These are phyloP conservation scores for Gymnothorax reevesii DNA, from an alignment of 2,797 vertebrate genomes.

Conservation along the genomic window DNA sequence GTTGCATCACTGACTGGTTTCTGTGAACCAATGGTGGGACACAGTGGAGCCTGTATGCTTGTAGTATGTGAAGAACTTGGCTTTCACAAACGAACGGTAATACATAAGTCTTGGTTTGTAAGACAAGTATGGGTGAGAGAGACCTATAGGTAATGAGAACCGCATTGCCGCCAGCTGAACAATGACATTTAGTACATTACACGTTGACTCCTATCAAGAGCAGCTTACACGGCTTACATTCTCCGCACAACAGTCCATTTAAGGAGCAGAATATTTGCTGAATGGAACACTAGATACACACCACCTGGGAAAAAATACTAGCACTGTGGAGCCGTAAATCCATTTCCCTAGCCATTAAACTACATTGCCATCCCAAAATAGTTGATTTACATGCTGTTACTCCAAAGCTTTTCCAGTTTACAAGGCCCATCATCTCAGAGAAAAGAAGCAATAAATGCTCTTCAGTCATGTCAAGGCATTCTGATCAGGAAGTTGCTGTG, in stretches of 20 bases:
- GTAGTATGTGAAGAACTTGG: background rate
- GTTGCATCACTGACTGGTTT: background rate
- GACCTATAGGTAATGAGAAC: background rate
- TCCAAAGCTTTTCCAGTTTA: background rate
- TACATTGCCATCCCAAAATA: background rate
- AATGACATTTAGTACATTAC: conserved; percentile 1
- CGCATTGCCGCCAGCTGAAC: background rate
- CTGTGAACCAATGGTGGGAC: background rate
- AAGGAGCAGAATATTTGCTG: background rate
- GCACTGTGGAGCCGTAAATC: background rate
- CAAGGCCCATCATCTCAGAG: background rate
- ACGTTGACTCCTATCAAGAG: background rate
- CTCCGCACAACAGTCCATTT: background rate
- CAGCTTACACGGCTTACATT: background rate
- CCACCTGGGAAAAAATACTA: background rate
- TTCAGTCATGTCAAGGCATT: background rate
- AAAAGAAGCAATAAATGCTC: background rate
- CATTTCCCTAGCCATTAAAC: background rate
- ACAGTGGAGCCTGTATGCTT: background rate
- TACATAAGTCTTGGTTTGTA: background rate
- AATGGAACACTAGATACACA: background rate
- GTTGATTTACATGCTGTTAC: background rate
- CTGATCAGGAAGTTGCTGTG: background rate
- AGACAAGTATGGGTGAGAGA: background rate
- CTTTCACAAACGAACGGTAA: background rate